Base-by-base conservation (phyloP, 2,888 invertebrate species). In the Cerastis leucographa region DNA sequence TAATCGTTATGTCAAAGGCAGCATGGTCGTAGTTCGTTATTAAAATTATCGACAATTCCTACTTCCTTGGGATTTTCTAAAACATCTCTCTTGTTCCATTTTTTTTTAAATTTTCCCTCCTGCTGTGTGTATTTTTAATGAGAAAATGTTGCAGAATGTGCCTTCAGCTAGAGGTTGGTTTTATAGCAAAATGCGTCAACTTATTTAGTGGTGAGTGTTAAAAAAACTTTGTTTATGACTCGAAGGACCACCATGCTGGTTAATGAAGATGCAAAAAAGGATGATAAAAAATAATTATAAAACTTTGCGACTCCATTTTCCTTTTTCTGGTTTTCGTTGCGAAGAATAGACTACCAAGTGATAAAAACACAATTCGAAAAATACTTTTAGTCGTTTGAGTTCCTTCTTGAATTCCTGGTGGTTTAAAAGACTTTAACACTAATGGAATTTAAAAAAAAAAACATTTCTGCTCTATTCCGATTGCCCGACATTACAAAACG, bases 31-130 rank as follows among this genome's bases (percentile, higher is more conserved):
- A 93, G 93, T 94, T 95, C 93, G 94, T 95, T 95, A 92, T 94
- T 95, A 94, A 94, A 95, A 95, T 96, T 95, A 96, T 93, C 94
- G 94, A 92, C 91, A 91, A 92, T 89, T 91, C 91, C 87, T 89
- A 88, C 88, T 92, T 90, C 91, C 90, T 92, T 87, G 89, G 88
- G 89, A 92, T 93, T 94, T 95, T 94, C 92, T 94, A 92, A 92
- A 93, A 91, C 89, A 90, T 88, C 74, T 61, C 91, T 90, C 90
- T 93, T 93, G 91, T 92, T 81, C 70, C 56, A 76, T 71, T 64
- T 51, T 65, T 56, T 84, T 88, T 89, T 89, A 86, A 87, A 89
- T 88, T 88, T 88, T 80, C 62, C 61, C 79, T 79, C 86, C 83
- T 62, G 81, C 76, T 78, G 74, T 70, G 72, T 75, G 46, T 79